Percentiles rank a stretch among this genome's conserved stretches.
Evolutionary conservation across 2,888 invertebrate species (phyloP).

Genomic region (Melieria crassipennis): DNA sequence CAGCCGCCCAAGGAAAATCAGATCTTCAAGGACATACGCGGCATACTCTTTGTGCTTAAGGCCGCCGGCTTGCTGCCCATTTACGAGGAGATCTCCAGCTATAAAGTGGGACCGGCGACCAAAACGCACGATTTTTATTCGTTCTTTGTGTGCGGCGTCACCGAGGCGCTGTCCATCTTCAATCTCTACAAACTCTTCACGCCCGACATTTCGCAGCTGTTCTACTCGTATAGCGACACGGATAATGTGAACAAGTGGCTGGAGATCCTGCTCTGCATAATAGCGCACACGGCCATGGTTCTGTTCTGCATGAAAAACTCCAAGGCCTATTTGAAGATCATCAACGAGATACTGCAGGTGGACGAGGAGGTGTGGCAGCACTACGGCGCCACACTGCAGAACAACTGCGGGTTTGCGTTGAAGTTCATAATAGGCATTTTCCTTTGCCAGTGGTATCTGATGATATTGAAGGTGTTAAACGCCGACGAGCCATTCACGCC

Average conservation of each 20-base stretch:
- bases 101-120: slow-evolving; percentile 55
- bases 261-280: slow-evolving; percentile 55
- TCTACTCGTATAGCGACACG: slow-evolving; percentile 52
- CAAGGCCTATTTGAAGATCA: slow-evolving; percentile 52
- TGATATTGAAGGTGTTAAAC: slow-evolving; percentile 47
- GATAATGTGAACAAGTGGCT: slow-evolving; percentile 61
- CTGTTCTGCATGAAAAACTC: slow-evolving; percentile 54
- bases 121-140: slow-evolving; percentile 54
- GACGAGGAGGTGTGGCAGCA: slow-evolving; percentile 56
- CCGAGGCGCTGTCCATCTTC: slow-evolving; percentile 53
- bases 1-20: slow-evolving; percentile 34
- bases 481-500: slow-evolving; percentile 43
- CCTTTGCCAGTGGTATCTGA: slow-evolving; percentile 54
- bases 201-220: slow-evolving; percentile 48
- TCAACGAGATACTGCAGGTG: slow-evolving; percentile 57
- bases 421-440: slow-evolving; percentile 51
- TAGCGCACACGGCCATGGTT: slow-evolving; percentile 54
- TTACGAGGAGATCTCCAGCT: slow-evolving; percentile 51
- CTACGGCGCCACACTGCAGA: slow-evolving; percentile 48
- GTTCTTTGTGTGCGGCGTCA: slow-evolving; percentile 50
- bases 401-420: slow-evolving; percentile 52
- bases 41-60: slow-evolving; percentile 54
- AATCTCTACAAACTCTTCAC: slow-evolving; percentile 55
- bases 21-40: slow-evolving; percentile 53
- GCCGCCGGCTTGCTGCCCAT: slow-evolving; percentile 57